phyloP scores from a whole-genome alignment of 2,888 invertebrate species.

The Craniophora ligustri region DNA sequence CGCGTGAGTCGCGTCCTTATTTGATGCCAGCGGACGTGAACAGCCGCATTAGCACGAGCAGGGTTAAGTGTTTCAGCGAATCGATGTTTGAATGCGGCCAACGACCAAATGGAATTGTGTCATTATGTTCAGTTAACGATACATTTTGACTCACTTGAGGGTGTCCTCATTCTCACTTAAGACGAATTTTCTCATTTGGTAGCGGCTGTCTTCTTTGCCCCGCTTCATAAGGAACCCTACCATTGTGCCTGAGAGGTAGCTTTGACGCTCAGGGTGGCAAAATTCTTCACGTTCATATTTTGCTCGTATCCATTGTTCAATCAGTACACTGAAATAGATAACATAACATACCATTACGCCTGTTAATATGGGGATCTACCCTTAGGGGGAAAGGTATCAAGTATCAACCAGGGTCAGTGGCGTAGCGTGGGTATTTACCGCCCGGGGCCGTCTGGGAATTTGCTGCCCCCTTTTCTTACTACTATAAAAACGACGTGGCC shows the following conservation, averaged over 20 bases:
- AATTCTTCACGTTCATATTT: slow-evolving; percentile 97
- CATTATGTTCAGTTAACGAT: slow-evolving; percentile 50
- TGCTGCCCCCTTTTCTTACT: no score
- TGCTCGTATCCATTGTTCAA: slow-evolving; percentile 97
- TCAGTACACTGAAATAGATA: slow-evolving; percentile 90
- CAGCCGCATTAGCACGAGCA: slow-evolving; percentile 30
- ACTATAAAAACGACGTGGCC: no score
- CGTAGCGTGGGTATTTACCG: no score
- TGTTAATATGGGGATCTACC: no score
- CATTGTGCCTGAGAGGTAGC: slow-evolving; percentile 94
- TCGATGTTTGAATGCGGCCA: slow-evolving; percentile 54
- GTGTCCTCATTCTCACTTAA: slow-evolving; percentile 94
- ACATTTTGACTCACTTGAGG: slow-evolving; percentile 87
- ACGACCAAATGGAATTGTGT: slow-evolving; percentile 53
- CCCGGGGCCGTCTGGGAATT: no score
- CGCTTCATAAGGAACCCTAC: slow-evolving; percentile 96
- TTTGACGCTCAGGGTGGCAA: slow-evolving; percentile 93
- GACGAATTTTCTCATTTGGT: slow-evolving; percentile 94
- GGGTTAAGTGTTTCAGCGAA: slow-evolving; percentile 53
- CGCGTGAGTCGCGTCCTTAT: slow-evolving; percentile 24
- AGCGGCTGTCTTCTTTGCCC: slow-evolving; percentile 95
- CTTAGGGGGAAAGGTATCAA: no score
- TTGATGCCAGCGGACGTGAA: slow-evolving; percentile 25
- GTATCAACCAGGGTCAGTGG: no score
- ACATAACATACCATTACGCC: not conserved